Evolutionary conservation across 2,113 vertebrate species (phyloP), one percentile per base, ranked within the genome.

Genomic region (Mus pahari): DNA sequence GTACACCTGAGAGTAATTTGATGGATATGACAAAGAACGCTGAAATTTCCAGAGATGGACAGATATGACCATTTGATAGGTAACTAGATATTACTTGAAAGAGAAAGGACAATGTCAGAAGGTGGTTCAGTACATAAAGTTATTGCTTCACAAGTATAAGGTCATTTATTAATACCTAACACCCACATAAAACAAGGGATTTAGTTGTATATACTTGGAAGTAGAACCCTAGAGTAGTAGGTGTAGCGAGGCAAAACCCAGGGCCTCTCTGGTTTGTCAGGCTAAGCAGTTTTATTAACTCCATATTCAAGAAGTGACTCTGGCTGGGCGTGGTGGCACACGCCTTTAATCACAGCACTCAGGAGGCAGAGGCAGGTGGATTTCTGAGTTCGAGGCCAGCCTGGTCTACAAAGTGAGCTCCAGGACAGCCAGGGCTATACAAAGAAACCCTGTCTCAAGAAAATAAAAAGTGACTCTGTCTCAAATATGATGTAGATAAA

Each of bases 1-100:
- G 39, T 87, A 90, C 33, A 96, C 64, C 28, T 79, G 70, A 95
- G 36, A n/a, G 39, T 83, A 95, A 96, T 96, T 93, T 84, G 45
- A 97, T 97, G 16, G 7, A 28, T 6, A 60, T 95, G 89, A 36
- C 82, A 33, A 36, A 86, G 62, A 8, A 64, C 50, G 1, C n/a
- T 78, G 24, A 78, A 70, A 77, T 74, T 53, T 50, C 19, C 60
- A 19, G 28, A 78, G 60, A 88, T 42, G 86, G 62, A 55, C 39
- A 90, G 55, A 11, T 19, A 81, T 0, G 0, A 26, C 48, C 6
- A 79, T 53, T 93, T 77, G 48, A 22, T 42, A 93, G 79, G 14
- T 28, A 1, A 8, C 7, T 75, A 2, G 7, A 13, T 86, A 3
- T 42, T 58, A 1, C 28, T 96, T 73, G 36, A 36, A 94, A 89